Percentiles rank a stretch among this genome's conserved stretches.
phyloP scores from a whole-genome alignment of 2,113 vertebrate genomes.

The Miniopterus natalensis region DNA sequence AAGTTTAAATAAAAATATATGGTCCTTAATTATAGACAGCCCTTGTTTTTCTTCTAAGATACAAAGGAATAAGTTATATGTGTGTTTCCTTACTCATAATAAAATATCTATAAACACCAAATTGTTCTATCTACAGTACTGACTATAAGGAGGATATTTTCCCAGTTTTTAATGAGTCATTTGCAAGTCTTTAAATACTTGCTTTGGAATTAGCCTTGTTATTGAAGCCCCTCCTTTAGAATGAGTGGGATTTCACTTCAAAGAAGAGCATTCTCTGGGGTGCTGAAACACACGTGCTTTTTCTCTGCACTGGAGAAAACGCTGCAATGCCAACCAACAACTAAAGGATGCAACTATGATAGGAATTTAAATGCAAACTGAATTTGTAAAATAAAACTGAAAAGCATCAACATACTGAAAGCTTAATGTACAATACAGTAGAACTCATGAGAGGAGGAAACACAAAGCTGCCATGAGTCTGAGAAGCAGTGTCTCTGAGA shows the following conservation, averaged over 20 bases:
- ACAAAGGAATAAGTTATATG: conserved; percentile 36
- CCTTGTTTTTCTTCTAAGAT: conserved; percentile 52
- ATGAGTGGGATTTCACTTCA: conserved; percentile 50
- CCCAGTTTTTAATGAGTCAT: conserved; percentile 59
- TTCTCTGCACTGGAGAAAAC: conserved; percentile 69
- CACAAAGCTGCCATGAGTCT: conserved; percentile 55
- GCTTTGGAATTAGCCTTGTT: conserved; percentile 36
- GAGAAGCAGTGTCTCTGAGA: not conserved
- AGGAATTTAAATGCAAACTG: conserved; percentile 75
- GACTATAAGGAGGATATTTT: not conserved
- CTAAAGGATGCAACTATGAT: conserved; percentile 63
- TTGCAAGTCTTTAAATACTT: conserved; percentile 75
- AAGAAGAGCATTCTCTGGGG: conserved; percentile 59
- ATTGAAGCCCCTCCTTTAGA: conserved; percentile 48
- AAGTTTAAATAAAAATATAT: conserved; percentile 24
- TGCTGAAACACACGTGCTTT: conserved; percentile 53
- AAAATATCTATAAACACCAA: not conserved
- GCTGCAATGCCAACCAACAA: conserved; percentile 63
- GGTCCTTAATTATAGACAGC: conserved; percentile 2
- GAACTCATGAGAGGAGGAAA: conserved; percentile 34
- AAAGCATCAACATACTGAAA: conserved; percentile 67
- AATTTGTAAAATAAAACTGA: conserved; percentile 73
- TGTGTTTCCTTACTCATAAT: not conserved
- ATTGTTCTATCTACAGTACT: not conserved
- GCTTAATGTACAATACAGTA: conserved; percentile 36